These are phyloP conservation scores for Lamellibrachia satsuma DNA, from an alignment of 2,888 invertebrate genomes.

Conservation along the genomic window DNA sequence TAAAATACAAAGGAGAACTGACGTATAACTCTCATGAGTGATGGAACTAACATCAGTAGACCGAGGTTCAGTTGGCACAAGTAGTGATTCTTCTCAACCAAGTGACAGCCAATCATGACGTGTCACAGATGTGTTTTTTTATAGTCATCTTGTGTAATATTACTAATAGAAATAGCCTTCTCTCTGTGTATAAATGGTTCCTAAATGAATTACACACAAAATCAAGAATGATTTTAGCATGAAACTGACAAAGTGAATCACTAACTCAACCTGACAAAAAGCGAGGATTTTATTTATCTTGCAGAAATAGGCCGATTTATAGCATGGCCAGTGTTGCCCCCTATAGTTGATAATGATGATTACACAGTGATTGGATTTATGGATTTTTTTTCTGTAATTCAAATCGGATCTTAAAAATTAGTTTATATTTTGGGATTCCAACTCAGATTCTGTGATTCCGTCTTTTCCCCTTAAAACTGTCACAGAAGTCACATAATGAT, in stretches of 20 bases:
- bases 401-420: no score
- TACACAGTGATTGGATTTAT: not conserved
- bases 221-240: not conserved
- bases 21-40: not conserved
- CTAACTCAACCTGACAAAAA: not conserved
- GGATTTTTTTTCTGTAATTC: no score
- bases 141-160: not conserved
- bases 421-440: no score
- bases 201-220: not conserved
- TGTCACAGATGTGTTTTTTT: not conserved
- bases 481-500: no score
- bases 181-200: not conserved
- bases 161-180: not conserved
- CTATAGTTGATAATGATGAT: not conserved
- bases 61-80: not conserved
- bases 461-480: no score
- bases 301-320: not conserved
- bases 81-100: slow-evolving; percentile 4
- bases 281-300: not conserved
- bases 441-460: no score
- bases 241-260: not conserved
- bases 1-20: not conserved
- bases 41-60: not conserved
- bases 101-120: not conserved
- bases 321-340: not conserved